Base-by-base conservation (phyloP, 2,888 invertebrate species). In the Idaea biselata region DNA sequence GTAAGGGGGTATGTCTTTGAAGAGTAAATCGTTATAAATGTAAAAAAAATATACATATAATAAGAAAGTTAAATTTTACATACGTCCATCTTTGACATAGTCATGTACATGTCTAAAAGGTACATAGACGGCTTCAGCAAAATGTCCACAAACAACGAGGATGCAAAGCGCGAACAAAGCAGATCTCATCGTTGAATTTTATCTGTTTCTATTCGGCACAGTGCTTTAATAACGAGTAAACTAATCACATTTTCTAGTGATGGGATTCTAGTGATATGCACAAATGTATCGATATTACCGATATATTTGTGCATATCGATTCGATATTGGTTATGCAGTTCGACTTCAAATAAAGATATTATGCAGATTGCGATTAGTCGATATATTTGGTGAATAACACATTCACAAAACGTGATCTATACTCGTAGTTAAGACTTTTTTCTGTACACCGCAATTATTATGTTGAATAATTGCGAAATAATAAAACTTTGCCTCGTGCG, bases 71-170 rank as follows among this genome's bases (percentile, higher is more conserved):
- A 62, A 63, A 55, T 31, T 16, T 58, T 64, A 89, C 91, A 85
- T 76, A 91, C 91, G 89, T 68, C 91, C 91, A 76, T 88, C 84
- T 72, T 80, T 88, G 1, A 91, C 86, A 71, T 91, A 91, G 70
- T 91, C 84, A 61, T 91, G 86, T 16, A 63, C 58, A 53, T 63
- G 53, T 7, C 62, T 58, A 0, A 11, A 55, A 2, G 68, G 66
- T 1, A 63, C 33, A 56, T 16, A 58, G n/a, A 55, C 60, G 7
- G 64, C 65, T 25, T 58, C 18, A 0, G 63, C 68, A 44, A 61
- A 18, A 17, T 18, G 16, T 32, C 55, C 59, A 58, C 59, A 60
- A 16, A 59, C 56, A 53, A 62, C 58, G 54, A 68, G 16, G 18
- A 55, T 58, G 18, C 55, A 64, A 57, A 71, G 61, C 61, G 57